Conservation (phyloP, 2,113 vertebrate genomes). For the Setophaga petechia region DNA sequence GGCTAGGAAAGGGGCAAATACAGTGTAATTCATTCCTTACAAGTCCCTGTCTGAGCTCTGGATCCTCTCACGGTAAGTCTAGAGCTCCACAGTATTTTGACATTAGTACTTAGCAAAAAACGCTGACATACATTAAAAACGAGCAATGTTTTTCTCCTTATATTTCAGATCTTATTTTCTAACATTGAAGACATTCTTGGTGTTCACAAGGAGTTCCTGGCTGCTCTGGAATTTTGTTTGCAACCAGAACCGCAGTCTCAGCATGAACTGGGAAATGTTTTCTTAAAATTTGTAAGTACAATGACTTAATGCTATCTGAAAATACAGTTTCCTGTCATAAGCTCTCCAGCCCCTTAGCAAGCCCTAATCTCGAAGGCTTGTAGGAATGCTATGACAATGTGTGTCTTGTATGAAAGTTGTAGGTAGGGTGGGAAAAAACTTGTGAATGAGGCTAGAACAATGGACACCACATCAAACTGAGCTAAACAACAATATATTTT, state of each 20-base stretch:
- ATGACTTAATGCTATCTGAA: slow-evolving; percentile 45
- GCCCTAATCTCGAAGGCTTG: neutral
- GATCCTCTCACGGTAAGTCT: neutral
- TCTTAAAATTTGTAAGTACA: slow-evolving; percentile 94
- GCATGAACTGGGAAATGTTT: slow-evolving; percentile 91
- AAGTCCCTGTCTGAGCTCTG: neutral
- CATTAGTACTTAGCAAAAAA: neutral
- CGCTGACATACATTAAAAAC: neutral
- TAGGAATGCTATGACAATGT: slow-evolving; percentile 61
- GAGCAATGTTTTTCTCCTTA: neutral
- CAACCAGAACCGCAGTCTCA: slow-evolving; percentile 93
- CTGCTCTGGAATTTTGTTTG: slow-evolving; percentile 85
- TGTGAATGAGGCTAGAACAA: slow-evolving; percentile 24
- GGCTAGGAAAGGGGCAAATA: neutral
- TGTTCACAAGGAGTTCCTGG: slow-evolving; percentile 90
- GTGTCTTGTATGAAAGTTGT: slow-evolving; percentile 59
- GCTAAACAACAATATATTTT: neutral
- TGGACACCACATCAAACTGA: neutral
- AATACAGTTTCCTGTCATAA: slow-evolving; percentile 69
- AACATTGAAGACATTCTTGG: slow-evolving; percentile 97
- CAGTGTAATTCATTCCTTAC: neutral
- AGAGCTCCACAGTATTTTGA: neutral
- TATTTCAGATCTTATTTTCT: slow-evolving; percentile 91
- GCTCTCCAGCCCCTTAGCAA: neutral
- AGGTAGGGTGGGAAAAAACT: slow-evolving; percentile 72